Percentiles rank a stretch among this genome's conserved stretches.
Conservation (phyloP, 2,888 invertebrate species). For the Pandemis heparana region DNA sequence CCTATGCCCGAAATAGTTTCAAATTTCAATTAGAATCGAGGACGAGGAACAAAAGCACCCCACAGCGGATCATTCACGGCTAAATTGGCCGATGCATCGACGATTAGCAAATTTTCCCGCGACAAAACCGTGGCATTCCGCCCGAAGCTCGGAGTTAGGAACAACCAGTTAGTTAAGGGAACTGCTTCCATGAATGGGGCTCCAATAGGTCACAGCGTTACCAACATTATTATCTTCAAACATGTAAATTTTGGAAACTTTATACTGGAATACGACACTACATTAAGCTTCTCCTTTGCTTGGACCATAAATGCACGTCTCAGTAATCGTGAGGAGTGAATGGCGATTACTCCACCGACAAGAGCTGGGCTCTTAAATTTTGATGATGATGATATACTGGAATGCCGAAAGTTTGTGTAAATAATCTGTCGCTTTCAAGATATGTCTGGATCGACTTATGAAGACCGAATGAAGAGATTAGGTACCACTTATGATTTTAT, state of each 20-base stretch:
- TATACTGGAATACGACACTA: background rate
- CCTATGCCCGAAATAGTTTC: slow-evolving; percentile 84
- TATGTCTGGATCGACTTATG: background rate
- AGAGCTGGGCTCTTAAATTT: too few species aligned
- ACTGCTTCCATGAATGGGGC: background rate
- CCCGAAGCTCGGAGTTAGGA: slow-evolving; percentile 32
- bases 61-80: slow-evolving; percentile 74
- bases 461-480: too few species aligned
- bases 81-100: slow-evolving; percentile 77
- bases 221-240: background rate
- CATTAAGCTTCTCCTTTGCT: too few species aligned
- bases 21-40: slow-evolving; percentile 85
- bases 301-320: too few species aligned
- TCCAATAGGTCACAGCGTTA: background rate
- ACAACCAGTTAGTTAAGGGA: slow-evolving; percentile 27
- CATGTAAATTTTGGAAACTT: background rate
- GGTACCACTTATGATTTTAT: too few species aligned
- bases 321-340: too few species aligned
- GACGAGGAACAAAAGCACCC: slow-evolving; percentile 78
- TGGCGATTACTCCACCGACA: too few species aligned
- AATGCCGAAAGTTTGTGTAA: background rate
- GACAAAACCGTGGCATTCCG: slow-evolving; percentile 51
- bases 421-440: background rate
- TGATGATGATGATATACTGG: too few species aligned
- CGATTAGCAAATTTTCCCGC: slow-evolving; percentile 49